phyloP scores from a whole-genome alignment of 2,113 vertebrate species.

The Cettia cetti region DNA sequence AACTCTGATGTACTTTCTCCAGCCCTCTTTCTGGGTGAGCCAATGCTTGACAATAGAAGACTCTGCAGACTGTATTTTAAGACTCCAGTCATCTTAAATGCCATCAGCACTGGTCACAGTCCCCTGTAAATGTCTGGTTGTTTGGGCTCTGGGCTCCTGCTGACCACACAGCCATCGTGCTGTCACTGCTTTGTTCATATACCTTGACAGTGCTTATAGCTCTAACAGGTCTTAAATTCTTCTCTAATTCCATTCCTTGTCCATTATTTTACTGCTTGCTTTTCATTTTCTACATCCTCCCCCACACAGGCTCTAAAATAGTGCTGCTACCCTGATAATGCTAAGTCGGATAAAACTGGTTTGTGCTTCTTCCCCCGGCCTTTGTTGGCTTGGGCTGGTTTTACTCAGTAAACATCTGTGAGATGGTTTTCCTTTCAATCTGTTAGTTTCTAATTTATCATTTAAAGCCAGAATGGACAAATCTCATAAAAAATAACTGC shows the following conservation, averaged over 20 bases:
- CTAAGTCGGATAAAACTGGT: conserved; percentile 25
- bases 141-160: neutral
- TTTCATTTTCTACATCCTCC: conserved; percentile 49
- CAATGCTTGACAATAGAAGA: neutral
- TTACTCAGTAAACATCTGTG: neutral
- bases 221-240: conserved; percentile 42
- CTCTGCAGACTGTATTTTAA: conserved; percentile 28
- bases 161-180: neutral
- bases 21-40: neutral
- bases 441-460: neutral
- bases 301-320: conserved; percentile 30
- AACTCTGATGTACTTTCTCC: conserved; percentile 5
- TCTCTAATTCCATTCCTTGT: conserved; percentile 46
- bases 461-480: neutral
- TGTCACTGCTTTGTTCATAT: conserved; percentile 18
- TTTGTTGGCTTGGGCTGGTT: neutral
- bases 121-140: neutral
- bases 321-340: neutral
- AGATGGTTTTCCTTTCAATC: neutral
- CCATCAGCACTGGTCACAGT: neutral
- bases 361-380: neutral
- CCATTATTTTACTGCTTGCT: conserved; percentile 57
- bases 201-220: conserved; percentile 35
- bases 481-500: neutral
- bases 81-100: conserved; percentile 32